Conservation (phyloP, 1,140 invertebrate genomes). For the Monochamus saltuarius region DNA sequence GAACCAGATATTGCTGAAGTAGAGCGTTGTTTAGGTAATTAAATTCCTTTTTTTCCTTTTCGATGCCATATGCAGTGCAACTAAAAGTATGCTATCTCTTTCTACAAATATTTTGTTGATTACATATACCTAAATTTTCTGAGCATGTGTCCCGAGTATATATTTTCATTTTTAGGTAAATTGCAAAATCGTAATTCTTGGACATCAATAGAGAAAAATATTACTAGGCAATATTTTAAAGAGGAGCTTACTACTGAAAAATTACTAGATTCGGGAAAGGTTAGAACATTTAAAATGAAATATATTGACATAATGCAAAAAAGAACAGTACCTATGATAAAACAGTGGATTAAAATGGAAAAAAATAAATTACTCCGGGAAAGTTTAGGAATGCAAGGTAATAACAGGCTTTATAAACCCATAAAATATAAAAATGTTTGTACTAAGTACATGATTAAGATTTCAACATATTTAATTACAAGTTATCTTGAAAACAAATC, state of each 20-base stretch:
- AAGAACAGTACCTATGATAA: constrained; percentile 5
- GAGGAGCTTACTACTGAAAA: background rate
- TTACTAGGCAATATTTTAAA: background rate
- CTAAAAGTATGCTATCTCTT: background rate
- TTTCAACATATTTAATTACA: no score
- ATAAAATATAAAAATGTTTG: constrained; percentile 5
- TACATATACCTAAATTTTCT: background rate
- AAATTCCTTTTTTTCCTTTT: no score
- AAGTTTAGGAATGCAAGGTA: background rate
- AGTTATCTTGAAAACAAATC: no score
- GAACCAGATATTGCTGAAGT: no score
- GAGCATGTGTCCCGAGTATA: no score
- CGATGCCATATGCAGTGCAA: background rate
- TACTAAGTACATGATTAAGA: background rate
- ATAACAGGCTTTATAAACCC: no score
- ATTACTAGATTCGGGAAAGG: background rate
- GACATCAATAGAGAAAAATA: background rate
- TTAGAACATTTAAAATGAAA: background rate
- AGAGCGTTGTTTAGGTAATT: no score
- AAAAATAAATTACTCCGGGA: background rate
- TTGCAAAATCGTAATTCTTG: constrained; percentile 1
- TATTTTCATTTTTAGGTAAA: constrained; percentile 1
- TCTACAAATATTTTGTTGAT: background rate
- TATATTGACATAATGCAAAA: constrained; percentile 4
- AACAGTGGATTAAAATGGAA: constrained; percentile 4